A percentile compares a stretch with the other conserved stretches of the same genome.
Evolutionary conservation across 2,113 vertebrate species (phyloP).

Genomic region (Trematomus loennbergii): DNA sequence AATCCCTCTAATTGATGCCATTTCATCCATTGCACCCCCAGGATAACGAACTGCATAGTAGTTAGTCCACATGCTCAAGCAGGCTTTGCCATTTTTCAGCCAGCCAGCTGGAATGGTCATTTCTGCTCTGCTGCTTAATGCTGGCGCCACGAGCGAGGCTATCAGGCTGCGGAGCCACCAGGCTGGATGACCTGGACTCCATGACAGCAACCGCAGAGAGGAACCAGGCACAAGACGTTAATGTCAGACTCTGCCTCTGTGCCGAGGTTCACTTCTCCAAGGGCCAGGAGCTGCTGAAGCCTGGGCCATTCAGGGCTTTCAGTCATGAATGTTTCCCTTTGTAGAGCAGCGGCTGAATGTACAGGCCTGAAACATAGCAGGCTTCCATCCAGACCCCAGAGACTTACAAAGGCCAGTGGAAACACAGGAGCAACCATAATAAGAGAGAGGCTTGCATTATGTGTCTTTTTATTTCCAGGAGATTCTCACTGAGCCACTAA

Average conservation of each 20-base stretch:
- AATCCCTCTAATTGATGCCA: constrained; percentile 67
- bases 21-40: constrained; percentile 58
- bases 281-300: constrained; percentile 15
- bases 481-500: not conserved
- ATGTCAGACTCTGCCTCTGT: constrained; percentile 26
- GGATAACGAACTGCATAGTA: constrained; percentile 50
- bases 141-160: constrained; percentile 47
- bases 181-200: constrained; percentile 56
- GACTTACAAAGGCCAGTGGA: not conserved
- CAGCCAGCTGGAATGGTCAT: constrained; percentile 73
- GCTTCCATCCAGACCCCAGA: not conserved
- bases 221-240: constrained; percentile 36
- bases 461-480: not conserved
- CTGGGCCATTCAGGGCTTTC: not conserved
- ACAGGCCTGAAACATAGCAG: constrained; percentile 5
- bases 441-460: not conserved
- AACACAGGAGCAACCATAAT: not conserved
- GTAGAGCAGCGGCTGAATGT: not conserved
- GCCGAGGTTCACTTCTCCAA: constrained; percentile 20
- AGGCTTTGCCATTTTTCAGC: constrained; percentile 60
- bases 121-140: constrained; percentile 66
- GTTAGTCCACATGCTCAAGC: constrained; percentile 65
- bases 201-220: constrained; percentile 30
- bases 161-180: constrained; percentile 43
- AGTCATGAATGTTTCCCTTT: constrained; percentile 10